Percentiles rank a stretch among this genome's conserved stretches.
Evolutionary conservation across 2,113 vertebrate genomes (phyloP).

Genomic region (Paramormyrops kingsleyae): DNA sequence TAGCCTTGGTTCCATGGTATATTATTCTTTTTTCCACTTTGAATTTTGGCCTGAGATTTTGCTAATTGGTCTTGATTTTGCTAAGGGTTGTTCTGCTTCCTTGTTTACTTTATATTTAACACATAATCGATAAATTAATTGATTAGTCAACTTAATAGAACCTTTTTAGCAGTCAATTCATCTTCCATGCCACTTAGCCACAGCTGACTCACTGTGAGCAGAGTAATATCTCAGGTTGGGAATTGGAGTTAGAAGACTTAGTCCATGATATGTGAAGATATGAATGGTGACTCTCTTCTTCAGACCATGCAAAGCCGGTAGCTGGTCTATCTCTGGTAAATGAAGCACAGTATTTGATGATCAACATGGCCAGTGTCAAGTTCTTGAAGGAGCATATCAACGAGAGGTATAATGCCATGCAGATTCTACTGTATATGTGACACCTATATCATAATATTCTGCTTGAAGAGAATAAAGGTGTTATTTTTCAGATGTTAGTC

Average conservation of each 20-base stretch:
- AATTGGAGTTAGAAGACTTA: not conserved
- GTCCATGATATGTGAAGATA: not conserved
- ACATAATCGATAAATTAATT: not conserved
- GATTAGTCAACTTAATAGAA: not conserved
- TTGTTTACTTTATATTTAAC: not conserved
- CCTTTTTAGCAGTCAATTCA: not conserved
- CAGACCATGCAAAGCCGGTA: slow-evolving; percentile 47
- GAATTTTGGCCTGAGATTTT: not conserved
- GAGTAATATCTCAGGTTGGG: not conserved
- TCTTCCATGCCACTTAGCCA: not conserved
- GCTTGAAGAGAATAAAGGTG: slow-evolving; percentile 14
- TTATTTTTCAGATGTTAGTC: not conserved
- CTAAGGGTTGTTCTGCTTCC: not conserved
- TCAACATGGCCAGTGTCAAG: slow-evolving; percentile 76
- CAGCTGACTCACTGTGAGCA: not conserved
- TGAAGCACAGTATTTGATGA: slow-evolving; percentile 87
- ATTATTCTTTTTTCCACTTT: not conserved
- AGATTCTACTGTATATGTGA: slow-evolving; percentile 9
- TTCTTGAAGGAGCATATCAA: slow-evolving; percentile 70
- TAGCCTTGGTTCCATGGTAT: not conserved
- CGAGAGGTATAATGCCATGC: slow-evolving; percentile 61
- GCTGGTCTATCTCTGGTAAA: slow-evolving; percentile 84
- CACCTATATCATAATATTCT: slow-evolving; percentile 11
- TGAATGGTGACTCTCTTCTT: not conserved
- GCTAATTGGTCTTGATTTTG: no score